Evolutionary conservation across 2,113 vertebrate genomes (phyloP).

Genomic region (Oriolus oriolus): DNA sequence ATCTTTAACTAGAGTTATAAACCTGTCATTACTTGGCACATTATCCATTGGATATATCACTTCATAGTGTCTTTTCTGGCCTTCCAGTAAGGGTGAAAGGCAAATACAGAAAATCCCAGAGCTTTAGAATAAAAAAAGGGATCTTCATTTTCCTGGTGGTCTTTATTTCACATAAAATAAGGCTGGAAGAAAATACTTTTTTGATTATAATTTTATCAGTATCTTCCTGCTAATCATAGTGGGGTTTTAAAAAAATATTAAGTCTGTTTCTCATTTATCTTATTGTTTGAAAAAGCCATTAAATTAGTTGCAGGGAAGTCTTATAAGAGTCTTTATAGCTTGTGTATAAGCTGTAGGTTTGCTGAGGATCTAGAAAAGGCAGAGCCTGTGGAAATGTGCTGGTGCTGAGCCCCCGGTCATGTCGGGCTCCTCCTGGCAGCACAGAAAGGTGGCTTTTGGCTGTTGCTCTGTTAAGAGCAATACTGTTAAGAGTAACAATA

Average conservation of each 20-base stretch:
- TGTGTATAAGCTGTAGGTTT: not conserved
- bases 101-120: not conserved
- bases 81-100: not conserved
- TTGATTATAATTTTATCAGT: not conserved
- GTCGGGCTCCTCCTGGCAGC: not conserved
- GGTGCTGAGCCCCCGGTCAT: fast-evolving
- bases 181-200: not conserved
- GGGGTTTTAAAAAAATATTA: not conserved
- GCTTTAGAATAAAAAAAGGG: not conserved
- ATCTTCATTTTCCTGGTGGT: not conserved
- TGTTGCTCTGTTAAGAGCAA: not conserved
- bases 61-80: not conserved
- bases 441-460: not conserved
- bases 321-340: not conserved
- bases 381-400: not conserved
- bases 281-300: not conserved
- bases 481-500: not conserved
- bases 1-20: not conserved
- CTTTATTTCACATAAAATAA: not conserved
- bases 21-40: not conserved
- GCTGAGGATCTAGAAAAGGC: not conserved
- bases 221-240: not conserved
- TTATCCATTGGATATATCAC: not conserved
- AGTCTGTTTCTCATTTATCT: not conserved
- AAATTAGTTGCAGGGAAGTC: not conserved